A percentile compares a stretch with the other conserved stretches of the same genome.
Conservation (phyloP, 2,888 invertebrate genomes). For the Candidula unifasciata region DNA sequence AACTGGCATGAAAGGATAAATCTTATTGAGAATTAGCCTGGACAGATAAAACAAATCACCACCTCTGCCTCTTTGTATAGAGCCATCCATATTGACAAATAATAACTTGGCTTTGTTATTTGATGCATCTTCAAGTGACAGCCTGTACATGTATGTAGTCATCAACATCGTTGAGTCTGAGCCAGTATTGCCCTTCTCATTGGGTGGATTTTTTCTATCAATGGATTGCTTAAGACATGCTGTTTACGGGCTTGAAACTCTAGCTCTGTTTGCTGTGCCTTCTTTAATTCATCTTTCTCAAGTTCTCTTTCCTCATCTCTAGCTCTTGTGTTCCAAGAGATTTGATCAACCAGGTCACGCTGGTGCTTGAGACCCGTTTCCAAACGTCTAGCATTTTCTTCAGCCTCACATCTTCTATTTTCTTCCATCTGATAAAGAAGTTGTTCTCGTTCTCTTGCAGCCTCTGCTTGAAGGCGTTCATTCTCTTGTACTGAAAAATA, state of each 20-base stretch:
- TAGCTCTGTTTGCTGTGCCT: constrained; percentile 73
- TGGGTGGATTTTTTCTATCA: constrained; percentile 73
- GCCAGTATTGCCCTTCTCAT: constrained; percentile 63
- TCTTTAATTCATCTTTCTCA: constrained; percentile 65
- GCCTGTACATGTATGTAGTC: not conserved
- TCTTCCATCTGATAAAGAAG: constrained; percentile 69
- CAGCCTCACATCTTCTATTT: constrained; percentile 70
- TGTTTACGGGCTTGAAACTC: constrained; percentile 73
- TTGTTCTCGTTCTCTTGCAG: constrained; percentile 67
- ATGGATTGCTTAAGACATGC: constrained; percentile 69
- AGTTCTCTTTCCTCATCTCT: constrained; percentile 65
- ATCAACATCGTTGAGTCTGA: constrained; percentile 1
- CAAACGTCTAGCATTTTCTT: constrained; percentile 62
- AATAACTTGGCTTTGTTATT: no score
- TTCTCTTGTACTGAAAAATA: constrained; percentile 68
- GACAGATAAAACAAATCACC: no score
- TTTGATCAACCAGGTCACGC: constrained; percentile 74
- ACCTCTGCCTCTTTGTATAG: no score
- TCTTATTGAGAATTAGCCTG: no score
- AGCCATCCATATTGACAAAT: no score
- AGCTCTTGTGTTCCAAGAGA: constrained; percentile 69
- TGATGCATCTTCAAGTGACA: no score
- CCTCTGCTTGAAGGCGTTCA: constrained; percentile 64
- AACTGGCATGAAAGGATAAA: no score
- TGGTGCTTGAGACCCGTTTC: constrained; percentile 67